Evolutionary conservation across 92 coral and sea anemone genomes (phyloP).

Genomic region (Heliopora coerulea): DNA sequence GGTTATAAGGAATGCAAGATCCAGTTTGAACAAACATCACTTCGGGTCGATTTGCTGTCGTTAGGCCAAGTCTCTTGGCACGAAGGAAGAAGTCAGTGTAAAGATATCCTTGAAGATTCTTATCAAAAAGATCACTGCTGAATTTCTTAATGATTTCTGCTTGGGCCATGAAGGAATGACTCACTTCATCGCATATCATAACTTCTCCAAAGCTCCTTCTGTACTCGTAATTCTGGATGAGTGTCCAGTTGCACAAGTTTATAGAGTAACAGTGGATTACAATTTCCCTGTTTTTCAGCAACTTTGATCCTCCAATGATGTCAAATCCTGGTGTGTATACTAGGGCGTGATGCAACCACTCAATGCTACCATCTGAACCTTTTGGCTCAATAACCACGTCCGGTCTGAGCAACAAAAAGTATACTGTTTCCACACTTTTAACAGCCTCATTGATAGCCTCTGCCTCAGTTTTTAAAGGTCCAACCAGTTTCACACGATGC

Average conservation of each 20-base stretch:
- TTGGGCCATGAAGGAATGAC: slow-evolving; percentile 65
- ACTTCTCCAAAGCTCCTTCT: slow-evolving; percentile 57
- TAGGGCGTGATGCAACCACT: slow-evolving; percentile 63
- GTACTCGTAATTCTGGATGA: slow-evolving; percentile 60
- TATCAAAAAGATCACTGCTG: slow-evolving; percentile 42
- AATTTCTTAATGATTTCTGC: slow-evolving; percentile 32
- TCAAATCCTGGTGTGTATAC: slow-evolving; percentile 58
- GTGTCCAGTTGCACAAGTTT: slow-evolving; percentile 65
- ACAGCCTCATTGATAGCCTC: slow-evolving; percentile 15
- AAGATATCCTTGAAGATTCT: slow-evolving; percentile 31
- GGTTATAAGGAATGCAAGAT: background rate
- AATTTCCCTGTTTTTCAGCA: slow-evolving; percentile 41
- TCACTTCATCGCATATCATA: slow-evolving; percentile 67
- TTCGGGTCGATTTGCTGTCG: slow-evolving; percentile 61
- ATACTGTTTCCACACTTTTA: slow-evolving; percentile 39
- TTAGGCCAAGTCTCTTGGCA: slow-evolving; percentile 50
- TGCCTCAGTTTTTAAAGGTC: slow-evolving; percentile 7
- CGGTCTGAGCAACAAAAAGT: slow-evolving; percentile 52
- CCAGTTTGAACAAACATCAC: slow-evolving; percentile 34
- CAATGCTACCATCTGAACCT: slow-evolving; percentile 49
- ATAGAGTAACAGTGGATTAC: slow-evolving; percentile 61
- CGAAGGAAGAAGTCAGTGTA: slow-evolving; percentile 60
- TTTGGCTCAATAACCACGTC: slow-evolving; percentile 39
- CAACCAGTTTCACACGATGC: background rate
- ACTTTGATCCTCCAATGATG: slow-evolving; percentile 64